phyloP scores from a whole-genome alignment of 2,113 vertebrate genomes.

The Alouatta palliata region DNA sequence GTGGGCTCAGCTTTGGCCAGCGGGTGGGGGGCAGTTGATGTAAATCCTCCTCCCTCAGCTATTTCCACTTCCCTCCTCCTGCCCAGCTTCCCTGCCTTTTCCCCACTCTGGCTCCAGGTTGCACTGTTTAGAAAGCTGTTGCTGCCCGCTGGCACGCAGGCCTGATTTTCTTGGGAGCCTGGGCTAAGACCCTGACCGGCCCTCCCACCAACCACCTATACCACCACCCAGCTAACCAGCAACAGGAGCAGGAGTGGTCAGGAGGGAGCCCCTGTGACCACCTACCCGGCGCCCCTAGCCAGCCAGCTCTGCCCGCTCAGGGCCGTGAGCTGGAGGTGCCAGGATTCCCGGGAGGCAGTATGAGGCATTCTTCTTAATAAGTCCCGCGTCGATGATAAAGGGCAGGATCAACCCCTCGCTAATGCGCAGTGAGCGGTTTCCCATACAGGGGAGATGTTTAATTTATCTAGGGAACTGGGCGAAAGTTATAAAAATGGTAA shows the following conservation, averaged over 20 bases:
- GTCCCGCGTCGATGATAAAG: background rate
- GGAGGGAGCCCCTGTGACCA: too few relatives aligned
- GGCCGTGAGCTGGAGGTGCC: rapidly evolving
- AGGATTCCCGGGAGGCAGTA: rapidly evolving
- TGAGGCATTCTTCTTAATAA: background rate
- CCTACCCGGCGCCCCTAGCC: rapidly evolving
- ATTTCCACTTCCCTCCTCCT: background rate
- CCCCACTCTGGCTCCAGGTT: background rate
- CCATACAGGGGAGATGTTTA: background rate
- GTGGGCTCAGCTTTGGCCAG: background rate
- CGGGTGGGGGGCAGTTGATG: background rate
- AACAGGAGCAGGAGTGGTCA: too few relatives aligned
- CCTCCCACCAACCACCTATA: background rate
- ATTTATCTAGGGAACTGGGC: slow-evolving; percentile 64
- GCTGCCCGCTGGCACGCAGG: too few relatives aligned
- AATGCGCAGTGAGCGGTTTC: background rate
- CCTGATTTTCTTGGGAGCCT: background rate
- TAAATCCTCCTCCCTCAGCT: too few relatives aligned
- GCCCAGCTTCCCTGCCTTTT: background rate
- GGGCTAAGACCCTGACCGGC: background rate
- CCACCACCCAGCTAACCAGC: background rate
- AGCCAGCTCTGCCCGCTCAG: background rate
- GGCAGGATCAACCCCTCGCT: background rate
- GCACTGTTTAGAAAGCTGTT: background rate
- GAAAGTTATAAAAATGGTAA: slow-evolving; percentile 68